Base-by-base conservation (phyloP, 2,113 vertebrate species). In the Eretmochelys imbricata region DNA sequence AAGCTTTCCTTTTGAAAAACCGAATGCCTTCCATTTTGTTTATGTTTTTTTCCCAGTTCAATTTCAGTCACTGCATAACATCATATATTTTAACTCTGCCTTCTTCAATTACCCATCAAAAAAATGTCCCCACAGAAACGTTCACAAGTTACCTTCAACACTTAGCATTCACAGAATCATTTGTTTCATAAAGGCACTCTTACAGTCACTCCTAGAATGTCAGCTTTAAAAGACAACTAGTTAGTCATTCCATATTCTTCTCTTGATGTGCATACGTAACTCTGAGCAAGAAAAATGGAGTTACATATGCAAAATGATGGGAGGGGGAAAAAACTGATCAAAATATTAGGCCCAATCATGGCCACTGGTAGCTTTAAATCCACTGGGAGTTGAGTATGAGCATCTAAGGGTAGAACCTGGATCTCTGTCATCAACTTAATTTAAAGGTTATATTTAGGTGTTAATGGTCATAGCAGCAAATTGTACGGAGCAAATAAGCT, bases 91-190 rank as follows among this genome's bases (percentile, higher is more conserved):
- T 94, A 75, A 84, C 25, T 93, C 94, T 95, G 62, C 86, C 94
- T 42, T 89, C 93, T 95, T 93, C 91, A 85, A 94, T 94, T 96
- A 97, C 13, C 38, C 76, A 8, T 90, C 57, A 90, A 1, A 16
- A 51, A 93, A 85, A 76, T 48, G 50, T 42, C 29, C 91, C 53
- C 0, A 0, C 35, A 24, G 27, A 72, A 1, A 0, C 17, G 38
- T 59, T 65, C 69, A 83, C 53, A 82, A 11, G 13, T 65, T 84
- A n/a, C 24, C 48, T 78, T 59, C n/a, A 49, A 20, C 3, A 46
- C 75, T 84, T 91, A 94, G 13, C 48, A 72, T 35, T 87, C 81
- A 59, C 1, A 85, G n/a, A 51, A 93, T 10, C 22, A 80, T 88
- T 80, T 88, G 92, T 84, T 25, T 89, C 75, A 93, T 65, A 59